These are phyloP conservation scores for Mongoloraphidia duomilia DNA, from an alignment of 2,888 invertebrate genomes.

Conservation along the genomic window DNA sequence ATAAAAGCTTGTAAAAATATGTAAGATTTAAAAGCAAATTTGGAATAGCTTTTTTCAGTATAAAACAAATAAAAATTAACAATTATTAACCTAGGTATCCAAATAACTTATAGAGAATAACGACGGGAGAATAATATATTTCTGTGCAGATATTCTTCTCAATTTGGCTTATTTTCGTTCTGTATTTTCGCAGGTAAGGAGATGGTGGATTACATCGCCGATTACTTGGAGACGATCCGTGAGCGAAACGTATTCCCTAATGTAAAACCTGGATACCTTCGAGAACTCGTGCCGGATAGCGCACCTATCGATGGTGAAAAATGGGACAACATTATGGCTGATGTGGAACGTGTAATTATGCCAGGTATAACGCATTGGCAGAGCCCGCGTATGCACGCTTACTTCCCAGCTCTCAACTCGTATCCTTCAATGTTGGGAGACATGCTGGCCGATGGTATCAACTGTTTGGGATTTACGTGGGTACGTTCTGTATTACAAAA, in stretches of 20 bases:
- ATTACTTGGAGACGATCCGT: slow-evolving; percentile 85
- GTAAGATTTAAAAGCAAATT: no score
- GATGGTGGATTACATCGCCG: slow-evolving; percentile 96
- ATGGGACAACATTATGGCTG: slow-evolving; percentile 84
- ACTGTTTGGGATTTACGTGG: slow-evolving; percentile 94
- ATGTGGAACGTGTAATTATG: slow-evolving; percentile 90
- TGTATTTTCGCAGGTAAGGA: slow-evolving; percentile 65
- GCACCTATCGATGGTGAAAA: slow-evolving; percentile 79
- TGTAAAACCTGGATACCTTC: slow-evolving; percentile 88
- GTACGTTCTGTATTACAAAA: slow-evolving; percentile 37
- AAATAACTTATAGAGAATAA: not conserved
- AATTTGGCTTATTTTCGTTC: no score
- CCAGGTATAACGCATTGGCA: slow-evolving; percentile 97
- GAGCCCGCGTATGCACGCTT: slow-evolving; percentile 96
- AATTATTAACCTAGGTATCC: no score
- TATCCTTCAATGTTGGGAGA: slow-evolving; percentile 90
- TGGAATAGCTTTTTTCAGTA: no score
- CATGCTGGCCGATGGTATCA: slow-evolving; percentile 89
- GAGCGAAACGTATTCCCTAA: slow-evolving; percentile 84
- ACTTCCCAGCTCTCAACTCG: slow-evolving; percentile 89
- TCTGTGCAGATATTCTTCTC: no score
- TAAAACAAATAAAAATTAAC: no score
- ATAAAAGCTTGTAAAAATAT: no score
- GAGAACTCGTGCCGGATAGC: slow-evolving; percentile 66
- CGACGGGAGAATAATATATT: not conserved